phyloP scores from a whole-genome alignment of 1,140 invertebrate genomes.

The Andrena cerasifolii region DNA sequence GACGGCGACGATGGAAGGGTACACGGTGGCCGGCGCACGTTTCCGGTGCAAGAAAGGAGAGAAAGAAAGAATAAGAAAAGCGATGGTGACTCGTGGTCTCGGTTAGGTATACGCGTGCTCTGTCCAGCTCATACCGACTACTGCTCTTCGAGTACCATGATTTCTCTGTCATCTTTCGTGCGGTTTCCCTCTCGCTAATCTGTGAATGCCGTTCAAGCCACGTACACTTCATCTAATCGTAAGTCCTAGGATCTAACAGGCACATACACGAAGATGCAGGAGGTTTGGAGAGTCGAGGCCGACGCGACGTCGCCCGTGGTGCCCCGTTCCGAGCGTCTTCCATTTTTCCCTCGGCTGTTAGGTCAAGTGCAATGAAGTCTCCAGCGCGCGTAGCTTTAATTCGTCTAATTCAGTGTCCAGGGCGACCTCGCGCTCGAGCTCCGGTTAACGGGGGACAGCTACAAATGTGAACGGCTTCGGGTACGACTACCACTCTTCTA shows the following conservation, averaged over 20 bases:
- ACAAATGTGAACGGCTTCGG: constrained; percentile 13
- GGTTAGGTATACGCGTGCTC: constrained; percentile 38
- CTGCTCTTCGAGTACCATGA: neutral
- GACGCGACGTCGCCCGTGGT: constrained; percentile 58
- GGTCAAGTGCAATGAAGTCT: too few species aligned
- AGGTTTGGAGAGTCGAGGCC: neutral
- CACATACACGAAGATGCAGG: constrained; percentile 66
- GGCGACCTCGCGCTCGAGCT: constrained; percentile 34
- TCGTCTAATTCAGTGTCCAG: neutral
- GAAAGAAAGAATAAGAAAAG: constrained; percentile 53
- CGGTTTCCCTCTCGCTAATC: constrained; percentile 20
- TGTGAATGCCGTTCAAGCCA: constrained; percentile 66
- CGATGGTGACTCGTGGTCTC: constrained; percentile 45
- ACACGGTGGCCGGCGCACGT: neutral
- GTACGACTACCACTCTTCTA: constrained; percentile 29
- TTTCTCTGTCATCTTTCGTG: constrained; percentile 13
- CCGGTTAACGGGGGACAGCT: constrained; percentile 4
- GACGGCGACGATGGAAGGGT: constrained; percentile 6
- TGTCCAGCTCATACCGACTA: constrained; percentile 31
- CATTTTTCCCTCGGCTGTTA: too few species aligned
- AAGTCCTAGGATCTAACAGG: constrained; percentile 72
- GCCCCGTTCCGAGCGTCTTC: neutral
- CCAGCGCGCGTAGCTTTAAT: too few species aligned
- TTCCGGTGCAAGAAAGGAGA: constrained; percentile 45
- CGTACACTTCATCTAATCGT: constrained; percentile 66